These are phyloP conservation scores for Charadrius vociferus DNA, from an alignment of 2,113 vertebrate species.

Conservation along the genomic window DNA sequence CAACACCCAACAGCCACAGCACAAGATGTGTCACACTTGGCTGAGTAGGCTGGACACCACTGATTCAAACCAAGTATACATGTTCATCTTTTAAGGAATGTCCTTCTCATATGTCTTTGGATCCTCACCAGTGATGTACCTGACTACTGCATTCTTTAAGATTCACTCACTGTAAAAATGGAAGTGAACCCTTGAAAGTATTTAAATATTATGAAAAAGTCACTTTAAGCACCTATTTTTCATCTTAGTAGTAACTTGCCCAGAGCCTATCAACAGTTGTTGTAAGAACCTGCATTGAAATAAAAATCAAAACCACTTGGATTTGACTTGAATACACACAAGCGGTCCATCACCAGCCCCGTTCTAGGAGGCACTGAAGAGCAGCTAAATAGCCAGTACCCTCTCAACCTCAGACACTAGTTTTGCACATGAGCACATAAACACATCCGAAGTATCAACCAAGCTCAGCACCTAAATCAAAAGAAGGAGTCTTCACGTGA, in stretches of 20 bases:
- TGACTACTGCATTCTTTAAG: neutral
- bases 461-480: neutral
- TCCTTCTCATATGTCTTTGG: neutral
- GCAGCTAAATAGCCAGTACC: neutral
- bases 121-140: neutral
- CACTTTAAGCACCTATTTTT: conserved; percentile 22
- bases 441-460: neutral
- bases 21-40: neutral
- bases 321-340: neutral
- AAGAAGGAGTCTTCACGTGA: neutral
- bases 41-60: neutral
- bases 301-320: neutral
- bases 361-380: neutral
- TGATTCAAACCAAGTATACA: neutral
- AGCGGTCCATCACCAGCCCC: neutral
- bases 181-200: neutral
- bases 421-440: neutral
- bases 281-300: neutral
- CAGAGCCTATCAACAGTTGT: neutral
- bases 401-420: neutral
- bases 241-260: conserved; percentile 6
- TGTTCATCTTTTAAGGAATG: neutral
- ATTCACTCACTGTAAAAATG: neutral
- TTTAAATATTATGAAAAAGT: neutral
- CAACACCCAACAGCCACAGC: neutral